Percentiles rank a stretch among this genome's conserved stretches.
Conservation (phyloP, 2,797 vertebrate genomes). For the Poeciliopsis turneri region DNA sequence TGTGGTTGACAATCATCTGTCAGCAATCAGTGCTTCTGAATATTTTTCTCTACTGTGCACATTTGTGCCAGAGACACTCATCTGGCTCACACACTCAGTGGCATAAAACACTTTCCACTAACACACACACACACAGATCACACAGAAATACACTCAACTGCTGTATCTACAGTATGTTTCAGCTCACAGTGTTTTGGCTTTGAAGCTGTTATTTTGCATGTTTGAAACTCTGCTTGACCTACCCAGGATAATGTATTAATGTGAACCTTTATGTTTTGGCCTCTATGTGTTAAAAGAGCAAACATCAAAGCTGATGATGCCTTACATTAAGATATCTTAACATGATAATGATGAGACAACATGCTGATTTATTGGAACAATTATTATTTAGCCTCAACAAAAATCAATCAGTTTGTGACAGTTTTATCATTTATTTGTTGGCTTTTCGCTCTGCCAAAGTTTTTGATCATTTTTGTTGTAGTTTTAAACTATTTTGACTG, state of each 20-base stretch:
- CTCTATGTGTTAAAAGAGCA: neutral
- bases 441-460: neutral
- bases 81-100: conserved; percentile 58
- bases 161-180: conserved; percentile 33
- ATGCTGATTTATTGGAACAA: neutral
- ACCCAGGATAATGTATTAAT: neutral
- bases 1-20: conserved; percentile 66
- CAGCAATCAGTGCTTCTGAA: conserved; percentile 62
- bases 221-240: conserved; percentile 6
- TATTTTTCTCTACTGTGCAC: conserved; percentile 58
- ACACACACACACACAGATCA: conserved; percentile 22
- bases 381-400: neutral
- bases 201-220: neutral
- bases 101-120: conserved; percentile 47
- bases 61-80: conserved; percentile 56
- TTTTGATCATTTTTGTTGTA: neutral
- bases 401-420: neutral
- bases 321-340: neutral
- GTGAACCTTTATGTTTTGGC: neutral
- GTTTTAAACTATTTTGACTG: neutral
- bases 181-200: conserved; percentile 13
- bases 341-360: neutral
- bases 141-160: conserved; percentile 38
- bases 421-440: neutral
- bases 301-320: neutral